These are phyloP conservation scores for Pseudorectes ferrugineus DNA, from an alignment of 2,113 vertebrate species.

Conservation along the genomic window DNA sequence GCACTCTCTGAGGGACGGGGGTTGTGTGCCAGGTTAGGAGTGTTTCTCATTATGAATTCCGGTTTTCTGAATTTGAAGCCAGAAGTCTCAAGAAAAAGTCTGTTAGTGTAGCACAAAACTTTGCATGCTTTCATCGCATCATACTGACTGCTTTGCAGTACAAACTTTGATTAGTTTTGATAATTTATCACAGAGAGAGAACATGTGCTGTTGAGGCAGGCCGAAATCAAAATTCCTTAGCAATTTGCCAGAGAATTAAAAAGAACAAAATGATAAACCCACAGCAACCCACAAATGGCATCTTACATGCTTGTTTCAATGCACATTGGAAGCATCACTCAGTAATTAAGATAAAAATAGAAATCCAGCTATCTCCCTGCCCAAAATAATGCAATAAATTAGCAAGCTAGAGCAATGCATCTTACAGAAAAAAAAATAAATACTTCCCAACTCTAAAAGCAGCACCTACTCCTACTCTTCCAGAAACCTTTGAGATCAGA, in stretches of 20 bases:
- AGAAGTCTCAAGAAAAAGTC: background rate
- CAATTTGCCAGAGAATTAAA: background rate
- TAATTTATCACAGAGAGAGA: background rate
- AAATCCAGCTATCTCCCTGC: background rate
- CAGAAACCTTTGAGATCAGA: background rate
- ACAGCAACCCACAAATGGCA: background rate
- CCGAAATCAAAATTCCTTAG: background rate
- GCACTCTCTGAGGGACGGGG: background rate
- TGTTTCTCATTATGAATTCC: background rate
- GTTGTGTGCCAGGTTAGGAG: background rate
- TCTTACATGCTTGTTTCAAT: background rate
- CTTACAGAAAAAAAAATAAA: background rate
- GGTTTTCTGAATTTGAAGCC: background rate
- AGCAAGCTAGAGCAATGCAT: background rate
- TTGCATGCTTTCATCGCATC: background rate
- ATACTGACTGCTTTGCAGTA: background rate
- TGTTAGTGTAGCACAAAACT: background rate
- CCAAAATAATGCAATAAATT: background rate
- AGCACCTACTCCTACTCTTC: background rate
- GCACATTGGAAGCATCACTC: background rate
- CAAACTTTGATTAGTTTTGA: background rate
- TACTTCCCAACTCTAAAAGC: background rate
- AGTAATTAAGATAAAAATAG: background rate
- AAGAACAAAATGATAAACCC: background rate
- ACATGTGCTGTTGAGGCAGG: background rate